Evolutionary conservation across 2,113 vertebrate species (phyloP).

Genomic region (Cyanoramphus novaezelandiae): DNA sequence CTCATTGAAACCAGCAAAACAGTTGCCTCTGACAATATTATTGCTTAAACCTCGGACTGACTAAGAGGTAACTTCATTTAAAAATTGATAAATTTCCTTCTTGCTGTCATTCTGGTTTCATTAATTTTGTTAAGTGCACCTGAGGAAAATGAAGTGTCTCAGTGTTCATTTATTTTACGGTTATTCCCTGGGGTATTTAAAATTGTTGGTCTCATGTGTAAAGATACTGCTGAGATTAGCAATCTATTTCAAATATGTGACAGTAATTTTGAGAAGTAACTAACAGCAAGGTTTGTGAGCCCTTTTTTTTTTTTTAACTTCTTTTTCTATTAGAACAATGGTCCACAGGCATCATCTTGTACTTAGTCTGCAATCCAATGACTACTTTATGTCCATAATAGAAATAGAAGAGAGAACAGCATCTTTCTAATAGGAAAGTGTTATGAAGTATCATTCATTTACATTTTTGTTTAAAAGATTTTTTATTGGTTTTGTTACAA

Average conservation of each 20-base stretch:
- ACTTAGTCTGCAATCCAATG: neutral
- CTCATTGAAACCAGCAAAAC: slow-evolving; percentile 16
- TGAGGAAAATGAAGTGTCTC: slow-evolving; percentile 32
- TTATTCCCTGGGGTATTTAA: slow-evolving; percentile 4
- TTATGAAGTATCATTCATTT: neutral
- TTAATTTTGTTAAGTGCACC: slow-evolving; percentile 63
- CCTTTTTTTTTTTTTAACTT: neutral
- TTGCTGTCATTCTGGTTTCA: slow-evolving; percentile 49
- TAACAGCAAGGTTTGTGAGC: neutral
- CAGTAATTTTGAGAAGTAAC: slow-evolving; percentile 35
- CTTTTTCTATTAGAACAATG: neutral
- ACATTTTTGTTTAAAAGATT: neutral
- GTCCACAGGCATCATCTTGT: neutral
- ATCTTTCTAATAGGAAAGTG: neutral
- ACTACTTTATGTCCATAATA: neutral
- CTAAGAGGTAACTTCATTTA: slow-evolving; percentile 50
- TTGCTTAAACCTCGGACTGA: slow-evolving; percentile 16
- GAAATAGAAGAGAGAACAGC: neutral
- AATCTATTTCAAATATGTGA: slow-evolving; percentile 46
- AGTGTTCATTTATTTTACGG: slow-evolving; percentile 18
- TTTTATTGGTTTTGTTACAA: neutral
- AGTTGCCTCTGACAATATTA: neutral
- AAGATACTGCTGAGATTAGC: slow-evolving; percentile 52
- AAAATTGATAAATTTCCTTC: slow-evolving; percentile 58
- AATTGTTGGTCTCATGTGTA: slow-evolving; percentile 54